Evolutionary conservation across 2,113 vertebrate genomes (phyloP).

Genomic region (Apodemus sylvaticus): DNA sequence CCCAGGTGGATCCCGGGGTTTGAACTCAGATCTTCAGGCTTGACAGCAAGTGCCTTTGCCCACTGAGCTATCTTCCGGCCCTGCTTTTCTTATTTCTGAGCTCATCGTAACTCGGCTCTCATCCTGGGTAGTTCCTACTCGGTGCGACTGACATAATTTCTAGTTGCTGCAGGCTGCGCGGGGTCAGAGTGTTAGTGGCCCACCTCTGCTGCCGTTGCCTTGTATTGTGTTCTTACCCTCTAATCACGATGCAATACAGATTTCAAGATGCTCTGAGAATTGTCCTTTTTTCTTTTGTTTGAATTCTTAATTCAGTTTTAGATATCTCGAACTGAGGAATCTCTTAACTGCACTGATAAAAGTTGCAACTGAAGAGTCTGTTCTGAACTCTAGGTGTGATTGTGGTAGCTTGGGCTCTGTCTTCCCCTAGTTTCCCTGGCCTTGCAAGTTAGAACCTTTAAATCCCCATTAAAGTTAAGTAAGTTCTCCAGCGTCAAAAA

Average conservation of each 20-base stretch:
- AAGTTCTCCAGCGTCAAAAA: neutral
- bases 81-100: neutral
- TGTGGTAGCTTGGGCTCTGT: neutral
- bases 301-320: neutral
- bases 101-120: neutral
- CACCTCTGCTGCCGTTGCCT: neutral
- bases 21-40: neutral
- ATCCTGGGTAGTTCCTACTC: neutral
- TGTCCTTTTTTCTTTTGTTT: neutral
- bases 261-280: neutral
- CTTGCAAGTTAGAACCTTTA: neutral
- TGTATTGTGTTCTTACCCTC: neutral
- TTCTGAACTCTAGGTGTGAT: neutral
- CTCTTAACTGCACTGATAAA: neutral
- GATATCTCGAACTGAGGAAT: neutral
- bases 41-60: neutral
- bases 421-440: neutral
- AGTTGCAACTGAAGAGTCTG: neutral
- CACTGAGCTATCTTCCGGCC: neutral
- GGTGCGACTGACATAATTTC: neutral
- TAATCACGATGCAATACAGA: neutral
- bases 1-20: neutral
- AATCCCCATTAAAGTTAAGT: neutral
- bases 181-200: neutral
- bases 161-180: neutral